Evolutionary conservation across 1,140 invertebrate species (phyloP).

Genomic region (Panulirus ornatus): DNA sequence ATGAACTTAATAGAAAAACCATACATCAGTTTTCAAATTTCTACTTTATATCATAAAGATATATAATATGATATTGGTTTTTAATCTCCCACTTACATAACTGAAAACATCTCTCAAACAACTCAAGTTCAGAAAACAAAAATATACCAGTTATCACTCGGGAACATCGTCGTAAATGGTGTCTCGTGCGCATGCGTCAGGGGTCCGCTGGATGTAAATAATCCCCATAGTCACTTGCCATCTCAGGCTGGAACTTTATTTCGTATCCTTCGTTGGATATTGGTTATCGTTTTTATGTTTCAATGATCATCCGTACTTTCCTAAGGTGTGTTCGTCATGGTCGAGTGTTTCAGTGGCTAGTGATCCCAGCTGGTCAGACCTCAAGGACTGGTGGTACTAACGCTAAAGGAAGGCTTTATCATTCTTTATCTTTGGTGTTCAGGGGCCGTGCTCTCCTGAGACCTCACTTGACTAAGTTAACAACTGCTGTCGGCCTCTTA

Average conservation of each 20-base stretch:
- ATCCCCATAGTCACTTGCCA: neutral
- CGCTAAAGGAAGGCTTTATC: neutral
- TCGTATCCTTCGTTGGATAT: too few relatives aligned
- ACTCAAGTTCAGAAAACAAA: neutral
- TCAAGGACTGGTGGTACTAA: neutral
- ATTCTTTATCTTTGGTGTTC: neutral
- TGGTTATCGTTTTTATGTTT: neutral
- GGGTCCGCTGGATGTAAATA: neutral
- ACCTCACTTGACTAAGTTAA: neutral
- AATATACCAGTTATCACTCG: neutral
- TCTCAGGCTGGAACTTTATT: neutral
- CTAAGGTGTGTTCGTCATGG: conserved; percentile 21
- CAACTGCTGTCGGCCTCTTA: conserved; percentile 16
- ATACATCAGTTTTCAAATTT: too few relatives aligned
- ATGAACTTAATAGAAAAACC: too few relatives aligned
- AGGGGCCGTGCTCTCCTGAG: neutral
- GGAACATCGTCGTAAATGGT: neutral
- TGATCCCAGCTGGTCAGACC: neutral
- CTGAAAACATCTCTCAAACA: too few relatives aligned
- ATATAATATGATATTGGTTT: too few relatives aligned
- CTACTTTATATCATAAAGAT: too few relatives aligned
- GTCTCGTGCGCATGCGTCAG: too few relatives aligned
- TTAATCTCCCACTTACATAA: too few relatives aligned
- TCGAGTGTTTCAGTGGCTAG: neutral
- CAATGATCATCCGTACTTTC: conserved; percentile 18